Conservation (phyloP, 92 coral and sea anemone species). For the Porites divaricata region DNA sequence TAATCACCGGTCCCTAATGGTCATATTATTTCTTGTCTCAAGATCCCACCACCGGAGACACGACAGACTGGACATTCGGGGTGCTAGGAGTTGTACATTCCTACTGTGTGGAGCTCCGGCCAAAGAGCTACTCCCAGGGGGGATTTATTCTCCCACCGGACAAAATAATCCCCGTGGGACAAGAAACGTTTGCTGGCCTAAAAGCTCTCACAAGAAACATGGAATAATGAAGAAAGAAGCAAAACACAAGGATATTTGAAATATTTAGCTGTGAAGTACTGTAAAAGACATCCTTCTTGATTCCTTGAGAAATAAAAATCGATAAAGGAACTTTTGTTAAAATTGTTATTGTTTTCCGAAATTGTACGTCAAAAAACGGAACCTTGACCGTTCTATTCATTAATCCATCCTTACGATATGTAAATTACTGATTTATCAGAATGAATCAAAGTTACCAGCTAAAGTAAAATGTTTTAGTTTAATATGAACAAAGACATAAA, state of each 20-base stretch:
- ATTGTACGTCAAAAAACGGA: no score
- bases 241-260: not conserved
- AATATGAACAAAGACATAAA: no score
- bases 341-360: not conserved
- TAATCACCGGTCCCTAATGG: no score
- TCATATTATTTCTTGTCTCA: not conserved
- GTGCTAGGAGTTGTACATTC: slow-evolving; percentile 81
- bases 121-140: slow-evolving; percentile 27
- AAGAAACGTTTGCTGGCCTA: slow-evolving; percentile 88
- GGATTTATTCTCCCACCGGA: slow-evolving; percentile 77
- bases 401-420: no score
- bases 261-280: not conserved
- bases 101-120: slow-evolving; percentile 87
- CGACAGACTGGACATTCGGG: slow-evolving; percentile 93
- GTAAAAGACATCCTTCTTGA: not conserved
- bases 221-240: not conserved
- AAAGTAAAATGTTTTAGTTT: no score
- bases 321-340: not conserved
- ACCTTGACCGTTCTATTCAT: no score
- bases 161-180: slow-evolving; percentile 75
- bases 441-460: no score
- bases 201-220: slow-evolving; percentile 78
- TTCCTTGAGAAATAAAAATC: not conserved
- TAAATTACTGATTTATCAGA: no score
- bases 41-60: slow-evolving; percentile 93